Evolutionary conservation across 2,888 invertebrate species (phyloP).

Genomic region (Zelleria hepariella): DNA sequence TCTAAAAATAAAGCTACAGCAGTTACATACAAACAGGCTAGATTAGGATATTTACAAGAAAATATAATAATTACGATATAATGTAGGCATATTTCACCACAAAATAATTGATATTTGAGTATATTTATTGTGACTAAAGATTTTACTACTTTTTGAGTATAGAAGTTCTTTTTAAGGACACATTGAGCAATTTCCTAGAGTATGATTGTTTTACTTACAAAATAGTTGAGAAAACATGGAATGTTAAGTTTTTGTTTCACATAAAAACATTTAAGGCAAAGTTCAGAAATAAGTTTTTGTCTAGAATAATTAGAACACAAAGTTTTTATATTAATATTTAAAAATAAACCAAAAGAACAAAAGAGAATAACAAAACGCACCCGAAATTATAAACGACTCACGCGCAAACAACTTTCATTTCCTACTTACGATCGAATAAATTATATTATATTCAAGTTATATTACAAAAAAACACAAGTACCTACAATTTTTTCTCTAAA

Average conservation of each 20-base stretch:
- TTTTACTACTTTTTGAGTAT: conserved; percentile 27
- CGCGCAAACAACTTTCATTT: conserved; percentile 50
- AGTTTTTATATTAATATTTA: neutral
- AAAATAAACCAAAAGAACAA: neutral
- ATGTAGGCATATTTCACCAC: conserved; percentile 17
- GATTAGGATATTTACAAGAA: conserved; percentile 13
- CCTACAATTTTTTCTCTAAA: conserved; percentile 27
- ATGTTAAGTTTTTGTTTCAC: neutral
- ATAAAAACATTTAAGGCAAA: neutral
- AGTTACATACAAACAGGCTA: conserved; percentile 18
- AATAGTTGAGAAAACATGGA: neutral
- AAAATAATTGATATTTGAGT: conserved; percentile 38
- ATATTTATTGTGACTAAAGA: conserved; percentile 41
- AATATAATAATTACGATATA: conserved; percentile 18
- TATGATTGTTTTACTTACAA: neutral
- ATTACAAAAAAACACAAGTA: conserved; percentile 30
- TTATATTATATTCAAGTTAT: conserved; percentile 46
- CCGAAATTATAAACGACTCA: conserved; percentile 42
- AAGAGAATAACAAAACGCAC: conserved; percentile 35
- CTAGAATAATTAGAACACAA: neutral
- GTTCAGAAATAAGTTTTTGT: neutral
- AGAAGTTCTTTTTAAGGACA: conserved; percentile 6
- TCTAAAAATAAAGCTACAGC: neutral
- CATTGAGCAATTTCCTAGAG: conserved; percentile 22
- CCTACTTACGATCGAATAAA: conserved; percentile 59